These are phyloP conservation scores for Anolis apletophallus DNA, from an alignment of 2,797 vertebrate species.

Conservation along the genomic window DNA sequence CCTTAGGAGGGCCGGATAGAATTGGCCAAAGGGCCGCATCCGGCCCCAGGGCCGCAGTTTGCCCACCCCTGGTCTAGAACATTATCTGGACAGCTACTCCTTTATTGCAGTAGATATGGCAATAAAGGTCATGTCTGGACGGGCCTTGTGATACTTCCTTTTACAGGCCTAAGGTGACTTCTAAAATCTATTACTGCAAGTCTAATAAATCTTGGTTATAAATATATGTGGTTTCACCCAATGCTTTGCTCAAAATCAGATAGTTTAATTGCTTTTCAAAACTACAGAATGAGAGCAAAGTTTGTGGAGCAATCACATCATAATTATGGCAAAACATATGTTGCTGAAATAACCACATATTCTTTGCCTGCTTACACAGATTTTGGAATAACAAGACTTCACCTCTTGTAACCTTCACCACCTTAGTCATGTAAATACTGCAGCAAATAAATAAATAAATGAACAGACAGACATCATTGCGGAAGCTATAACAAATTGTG, in stretches of 20 bases:
- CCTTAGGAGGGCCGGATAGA: too few species aligned
- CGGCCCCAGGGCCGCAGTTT: too few species aligned
- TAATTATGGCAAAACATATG: background rate
- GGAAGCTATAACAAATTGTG: too few species aligned
- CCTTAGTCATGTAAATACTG: too few species aligned
- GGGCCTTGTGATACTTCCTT: background rate
- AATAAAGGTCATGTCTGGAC: too few species aligned
- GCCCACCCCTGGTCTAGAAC: too few species aligned
- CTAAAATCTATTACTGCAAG: background rate
- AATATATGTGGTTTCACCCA: background rate
- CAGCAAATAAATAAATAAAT: background rate
- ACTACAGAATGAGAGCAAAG: background rate
- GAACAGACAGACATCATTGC: background rate
- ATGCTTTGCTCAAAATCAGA: background rate
- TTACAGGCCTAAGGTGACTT: background rate
- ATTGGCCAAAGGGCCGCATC: too few species aligned
- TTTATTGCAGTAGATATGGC: too few species aligned
- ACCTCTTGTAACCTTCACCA: too few species aligned
- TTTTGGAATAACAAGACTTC: too few species aligned
- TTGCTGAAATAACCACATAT: background rate
- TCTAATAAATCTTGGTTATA: background rate
- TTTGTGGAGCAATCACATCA: background rate
- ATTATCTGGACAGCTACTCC: too few species aligned
- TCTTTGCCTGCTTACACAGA: background rate
- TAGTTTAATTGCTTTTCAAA: background rate